phyloP scores from a whole-genome alignment of 2,797 vertebrate genomes.

The Schizothorax lantsangensis region DNA sequence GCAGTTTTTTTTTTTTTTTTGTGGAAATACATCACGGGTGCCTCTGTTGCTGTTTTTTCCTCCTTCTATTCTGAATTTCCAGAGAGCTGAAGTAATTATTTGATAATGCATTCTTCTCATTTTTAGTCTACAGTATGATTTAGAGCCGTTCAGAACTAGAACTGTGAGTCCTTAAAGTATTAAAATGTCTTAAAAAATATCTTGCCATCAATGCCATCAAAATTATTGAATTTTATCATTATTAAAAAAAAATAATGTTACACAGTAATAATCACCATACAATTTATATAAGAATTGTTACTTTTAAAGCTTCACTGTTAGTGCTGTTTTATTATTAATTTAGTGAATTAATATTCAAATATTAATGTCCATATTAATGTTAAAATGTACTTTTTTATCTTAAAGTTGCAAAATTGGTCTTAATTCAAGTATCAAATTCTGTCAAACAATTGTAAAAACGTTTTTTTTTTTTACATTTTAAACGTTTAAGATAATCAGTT shows the following conservation, averaged over 20 bases:
- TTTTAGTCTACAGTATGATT: constrained; percentile 17
- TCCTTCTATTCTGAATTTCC: not conserved
- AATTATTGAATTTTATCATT: too few relatives aligned
- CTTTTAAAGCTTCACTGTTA: not conserved
- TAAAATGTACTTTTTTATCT: not conserved
- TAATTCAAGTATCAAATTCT: not conserved
- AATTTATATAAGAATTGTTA: not conserved
- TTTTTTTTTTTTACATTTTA: too few relatives aligned
- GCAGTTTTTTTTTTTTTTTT: not conserved
- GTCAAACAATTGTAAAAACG: too few relatives aligned
- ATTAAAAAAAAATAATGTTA: too few relatives aligned
- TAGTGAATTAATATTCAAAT: not conserved
- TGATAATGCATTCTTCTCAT: constrained; percentile 30
- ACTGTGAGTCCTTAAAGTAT: not conserved
- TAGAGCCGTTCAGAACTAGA: not conserved
- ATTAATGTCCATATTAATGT: not conserved
- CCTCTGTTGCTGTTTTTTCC: constrained; percentile 8
- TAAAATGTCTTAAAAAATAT: not conserved
- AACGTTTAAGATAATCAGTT: not conserved
- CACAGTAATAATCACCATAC: not conserved
- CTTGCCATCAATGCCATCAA: not conserved
- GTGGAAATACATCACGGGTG: not conserved
- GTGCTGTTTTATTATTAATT: not conserved
- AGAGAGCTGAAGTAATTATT: constrained; percentile 37
- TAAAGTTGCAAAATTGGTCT: not conserved